Percentiles rank a stretch among this genome's conserved stretches.
phyloP scores from a whole-genome alignment of 2,888 invertebrate genomes.

The Baccha elongata region DNA sequence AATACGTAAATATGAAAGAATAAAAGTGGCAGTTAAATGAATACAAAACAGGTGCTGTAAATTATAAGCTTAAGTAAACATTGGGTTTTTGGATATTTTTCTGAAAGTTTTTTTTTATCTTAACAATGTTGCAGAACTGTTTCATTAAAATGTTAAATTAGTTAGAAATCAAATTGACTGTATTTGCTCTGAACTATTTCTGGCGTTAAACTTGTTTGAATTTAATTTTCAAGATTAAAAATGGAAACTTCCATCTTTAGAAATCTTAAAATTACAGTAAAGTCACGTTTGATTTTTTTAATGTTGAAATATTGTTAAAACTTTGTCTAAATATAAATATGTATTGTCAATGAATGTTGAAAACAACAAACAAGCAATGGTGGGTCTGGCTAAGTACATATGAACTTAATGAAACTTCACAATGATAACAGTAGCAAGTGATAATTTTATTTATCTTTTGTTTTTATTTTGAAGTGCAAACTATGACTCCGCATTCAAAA shows the following conservation, averaged over 20 bases:
- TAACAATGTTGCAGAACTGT: no score
- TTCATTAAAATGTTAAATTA: no score
- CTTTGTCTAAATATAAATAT: no score
- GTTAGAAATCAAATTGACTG: not conserved
- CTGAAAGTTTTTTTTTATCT: not conserved
- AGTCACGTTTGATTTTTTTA: not conserved
- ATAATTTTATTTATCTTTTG: no score
- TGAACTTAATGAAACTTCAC: no score
- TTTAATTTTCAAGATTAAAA: not conserved
- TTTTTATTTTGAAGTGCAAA: no score
- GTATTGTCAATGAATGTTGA: no score
- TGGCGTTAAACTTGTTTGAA: slow-evolving; percentile 3
- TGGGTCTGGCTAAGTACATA: no score
- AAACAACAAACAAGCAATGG: no score
- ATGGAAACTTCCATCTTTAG: not conserved
- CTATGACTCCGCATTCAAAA: no score
- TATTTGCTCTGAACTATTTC: slow-evolving; percentile 3
- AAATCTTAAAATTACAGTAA: not conserved
- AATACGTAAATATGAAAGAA: slow-evolving; percentile 33
- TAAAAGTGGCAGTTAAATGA: slow-evolving; percentile 6
- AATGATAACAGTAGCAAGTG: no score
- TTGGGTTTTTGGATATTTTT: slow-evolving; percentile 14
- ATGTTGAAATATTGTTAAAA: not conserved
- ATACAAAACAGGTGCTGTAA: slow-evolving; percentile 50
- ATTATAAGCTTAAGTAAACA: slow-evolving; percentile 50